Percentiles rank a stretch among this genome's conserved stretches.
Evolutionary conservation across 2,888 invertebrate genomes (phyloP).

Genomic region (Ichneumoninae sp.): DNA sequence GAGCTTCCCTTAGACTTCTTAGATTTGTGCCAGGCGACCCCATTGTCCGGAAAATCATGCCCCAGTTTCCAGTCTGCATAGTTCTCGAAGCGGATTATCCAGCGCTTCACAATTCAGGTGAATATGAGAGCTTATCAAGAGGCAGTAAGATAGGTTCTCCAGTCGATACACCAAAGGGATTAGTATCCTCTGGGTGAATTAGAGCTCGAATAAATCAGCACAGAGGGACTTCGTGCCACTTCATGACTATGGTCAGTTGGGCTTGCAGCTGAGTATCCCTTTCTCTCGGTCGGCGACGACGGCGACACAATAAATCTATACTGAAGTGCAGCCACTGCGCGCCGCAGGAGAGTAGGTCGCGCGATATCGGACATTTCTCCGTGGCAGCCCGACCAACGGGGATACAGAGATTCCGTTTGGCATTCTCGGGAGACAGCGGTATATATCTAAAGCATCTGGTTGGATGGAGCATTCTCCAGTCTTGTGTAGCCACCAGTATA

Average conservation of each 20-base stretch:
- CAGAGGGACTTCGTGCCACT: not conserved
- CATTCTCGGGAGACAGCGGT: conserved; percentile 79
- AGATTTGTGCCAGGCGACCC: no score
- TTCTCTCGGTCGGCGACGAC: not conserved
- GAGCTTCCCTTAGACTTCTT: not conserved
- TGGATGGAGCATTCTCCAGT: conserved; percentile 55
- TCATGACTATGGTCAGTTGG: not conserved
- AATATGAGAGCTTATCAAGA: conserved; percentile 30
- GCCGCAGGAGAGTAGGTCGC: conserved; percentile 47
- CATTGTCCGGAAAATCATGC: not conserved
- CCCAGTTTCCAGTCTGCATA: conserved; percentile 11
- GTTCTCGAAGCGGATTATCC: conserved; percentile 15
- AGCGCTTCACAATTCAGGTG: conserved; percentile 8
- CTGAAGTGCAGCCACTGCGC: conserved; percentile 39
- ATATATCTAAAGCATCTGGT: conserved; percentile 72
- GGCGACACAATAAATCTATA: conserved; percentile 19
- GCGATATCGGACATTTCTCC: conserved; percentile 70
- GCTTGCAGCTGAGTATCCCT: conserved; percentile 14
- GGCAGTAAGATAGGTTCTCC: not conserved
- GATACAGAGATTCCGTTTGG: conserved; percentile 79
- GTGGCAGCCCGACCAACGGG: conserved; percentile 74
- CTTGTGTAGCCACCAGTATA: not conserved
- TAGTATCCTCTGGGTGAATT: not conserved
- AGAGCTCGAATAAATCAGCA: conserved; percentile 15
- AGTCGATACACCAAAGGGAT: conserved; percentile 8